phyloP scores from a whole-genome alignment of 2,113 vertebrate genomes.

The Amia ocellicauda region DNA sequence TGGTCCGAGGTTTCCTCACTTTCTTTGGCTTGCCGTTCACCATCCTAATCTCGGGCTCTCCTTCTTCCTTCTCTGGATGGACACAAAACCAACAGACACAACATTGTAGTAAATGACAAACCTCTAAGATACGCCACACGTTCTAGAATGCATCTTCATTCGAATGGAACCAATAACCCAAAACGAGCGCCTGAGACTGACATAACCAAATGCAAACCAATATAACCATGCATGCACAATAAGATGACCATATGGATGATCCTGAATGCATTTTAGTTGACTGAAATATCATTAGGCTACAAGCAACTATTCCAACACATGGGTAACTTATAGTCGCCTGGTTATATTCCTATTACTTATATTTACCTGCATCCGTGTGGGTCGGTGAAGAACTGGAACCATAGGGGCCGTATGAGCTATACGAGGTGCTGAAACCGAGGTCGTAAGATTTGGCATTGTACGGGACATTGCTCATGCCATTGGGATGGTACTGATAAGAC shows the following conservation, averaged over 20 bases:
- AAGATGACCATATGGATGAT: no score
- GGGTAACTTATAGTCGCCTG: no score
- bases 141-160: background rate
- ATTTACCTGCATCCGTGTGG: constrained; percentile 81
- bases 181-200: no score
- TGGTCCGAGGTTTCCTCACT: constrained; percentile 93
- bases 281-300: no score
- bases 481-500: constrained; percentile 82
- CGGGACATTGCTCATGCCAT: constrained; percentile 66
- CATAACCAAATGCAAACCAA: background rate
- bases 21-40: constrained; percentile 99
- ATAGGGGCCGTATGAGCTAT: constrained; percentile 81
- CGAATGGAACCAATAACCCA: no score
- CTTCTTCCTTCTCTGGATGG: constrained; percentile 88
- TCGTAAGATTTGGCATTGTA: constrained; percentile 86
- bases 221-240: background rate
- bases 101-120: background rate
- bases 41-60: constrained; percentile 92
- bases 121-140: background rate
- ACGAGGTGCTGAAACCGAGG: constrained; percentile 77
- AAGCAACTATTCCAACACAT: no score
- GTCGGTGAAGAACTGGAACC: constrained; percentile 78
- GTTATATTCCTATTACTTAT: background rate
- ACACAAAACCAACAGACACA: constrained; percentile 31
- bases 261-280: no score